A percentile compares a stretch with the other conserved stretches of the same genome.
Evolutionary conservation across 2,113 vertebrate species (phyloP).

Genomic region (Corythornis vintsioides): DNA sequence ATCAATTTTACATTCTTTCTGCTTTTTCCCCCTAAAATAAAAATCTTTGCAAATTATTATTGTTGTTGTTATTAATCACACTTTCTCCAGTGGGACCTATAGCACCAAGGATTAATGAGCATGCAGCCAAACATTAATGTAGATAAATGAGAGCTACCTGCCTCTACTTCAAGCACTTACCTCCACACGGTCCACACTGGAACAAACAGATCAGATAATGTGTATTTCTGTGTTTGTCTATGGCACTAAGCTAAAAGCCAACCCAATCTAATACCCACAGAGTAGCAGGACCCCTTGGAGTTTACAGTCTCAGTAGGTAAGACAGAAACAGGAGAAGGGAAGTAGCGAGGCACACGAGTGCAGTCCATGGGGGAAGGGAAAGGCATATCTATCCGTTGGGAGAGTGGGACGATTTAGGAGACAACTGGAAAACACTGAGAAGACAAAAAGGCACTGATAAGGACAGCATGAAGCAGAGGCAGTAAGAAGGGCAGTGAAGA

Average conservation of each 20-base stretch:
- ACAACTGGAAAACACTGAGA: neutral
- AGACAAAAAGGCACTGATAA: neutral
- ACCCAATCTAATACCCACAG: neutral
- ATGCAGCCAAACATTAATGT: slow-evolving; percentile 20
- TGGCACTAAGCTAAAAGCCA: neutral
- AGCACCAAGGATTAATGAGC: slow-evolving; percentile 41
- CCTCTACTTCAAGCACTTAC: neutral
- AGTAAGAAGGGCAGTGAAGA: neutral
- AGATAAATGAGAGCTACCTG: slow-evolving; percentile 37
- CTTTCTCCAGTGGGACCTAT: neutral
- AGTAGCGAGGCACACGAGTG: too few species aligned
- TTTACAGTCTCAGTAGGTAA: neutral
- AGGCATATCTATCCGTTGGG: neutral
- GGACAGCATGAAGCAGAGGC: neutral
- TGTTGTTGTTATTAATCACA: slow-evolving; percentile 54
- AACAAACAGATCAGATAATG: neutral
- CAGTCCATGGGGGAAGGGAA: neutral
- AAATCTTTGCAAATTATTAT: slow-evolving; percentile 24
- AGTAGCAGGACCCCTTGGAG: neutral
- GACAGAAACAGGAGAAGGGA: neutral
- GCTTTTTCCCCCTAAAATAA: neutral
- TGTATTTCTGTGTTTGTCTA: neutral
- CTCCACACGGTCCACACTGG: neutral
- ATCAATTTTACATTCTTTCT: neutral
- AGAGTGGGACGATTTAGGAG: neutral